These are phyloP conservation scores for Trogon surrucura DNA, from an alignment of 2,113 vertebrate genomes.

Conservation along the genomic window DNA sequence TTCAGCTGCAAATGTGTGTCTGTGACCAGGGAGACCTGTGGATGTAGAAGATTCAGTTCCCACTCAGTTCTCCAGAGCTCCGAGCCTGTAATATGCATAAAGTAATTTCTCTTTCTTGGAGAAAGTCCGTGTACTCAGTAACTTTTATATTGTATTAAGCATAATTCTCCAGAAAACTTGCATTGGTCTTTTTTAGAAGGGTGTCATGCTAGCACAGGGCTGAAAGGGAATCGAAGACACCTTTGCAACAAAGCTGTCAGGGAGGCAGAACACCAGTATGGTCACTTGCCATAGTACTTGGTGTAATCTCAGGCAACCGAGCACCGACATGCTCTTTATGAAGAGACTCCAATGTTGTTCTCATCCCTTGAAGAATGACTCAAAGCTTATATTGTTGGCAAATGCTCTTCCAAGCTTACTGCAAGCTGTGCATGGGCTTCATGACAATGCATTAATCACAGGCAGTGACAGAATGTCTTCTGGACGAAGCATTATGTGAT, in stretches of 20 bases:
- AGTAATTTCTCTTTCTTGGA: neutral
- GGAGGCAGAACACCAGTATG: neutral
- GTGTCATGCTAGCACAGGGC: neutral
- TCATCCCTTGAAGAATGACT: neutral
- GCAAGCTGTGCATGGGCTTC: neutral
- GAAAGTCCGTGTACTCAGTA: neutral
- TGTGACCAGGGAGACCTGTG: neutral
- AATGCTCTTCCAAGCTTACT: neutral
- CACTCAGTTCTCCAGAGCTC: neutral
- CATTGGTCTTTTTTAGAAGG: neutral
- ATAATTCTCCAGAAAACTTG: neutral
- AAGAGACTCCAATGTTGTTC: neutral
- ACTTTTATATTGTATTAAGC: neutral
- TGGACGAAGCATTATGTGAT: neutral
- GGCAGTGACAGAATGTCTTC: neutral
- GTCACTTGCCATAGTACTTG: neutral
- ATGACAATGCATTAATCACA: neutral
- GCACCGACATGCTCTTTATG: neutral
- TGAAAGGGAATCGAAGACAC: neutral
- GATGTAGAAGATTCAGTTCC: neutral
- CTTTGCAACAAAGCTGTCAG: neutral
- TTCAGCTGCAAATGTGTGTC: neutral
- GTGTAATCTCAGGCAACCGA: neutral
- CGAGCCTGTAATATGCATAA: neutral
- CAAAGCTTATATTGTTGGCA: neutral